Base-by-base conservation (phyloP, 2,888 invertebrate species). In the Microplitis manilae region DNA sequence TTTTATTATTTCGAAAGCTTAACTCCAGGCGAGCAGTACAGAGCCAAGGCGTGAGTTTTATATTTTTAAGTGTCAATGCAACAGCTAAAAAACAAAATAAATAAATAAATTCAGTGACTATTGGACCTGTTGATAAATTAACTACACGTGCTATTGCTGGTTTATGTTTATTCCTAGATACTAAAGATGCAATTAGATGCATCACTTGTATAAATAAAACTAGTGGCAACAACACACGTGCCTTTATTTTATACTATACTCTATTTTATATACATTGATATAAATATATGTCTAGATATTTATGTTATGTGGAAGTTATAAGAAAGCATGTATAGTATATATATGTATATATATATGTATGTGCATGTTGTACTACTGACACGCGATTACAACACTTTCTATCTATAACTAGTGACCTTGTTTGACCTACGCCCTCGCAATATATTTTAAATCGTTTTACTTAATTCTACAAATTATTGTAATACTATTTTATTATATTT, bases 101-200 rank as follows among this genome's bases (percentile, higher is more conserved):
- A 50, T 13, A 50, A 50, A 50, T 50, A 50, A 50, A 30, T 30
- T 4, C 13, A 13, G 50, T 13, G 13, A 50, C 50, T 50, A 50
- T 13, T 50, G 50, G 50, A 50, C 50, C 50, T 50, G 50, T 50
- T 13, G 13, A 50, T 50, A 50, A 50, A 50, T 50, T 13, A 50
- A 50, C 4, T 50, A 50, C 50, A 50, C 50, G 50, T 50, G 50
- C 50, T 50, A 2, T 50, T 50, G 13, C 50, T 13, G 8, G 13
- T 50, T 13, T 50, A 50, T 8, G 50, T 41, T 9, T 9, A 41
- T 8, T 9, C 1, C 8, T 41, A 41, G 78, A 74, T 79, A 82
- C 30, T 82, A 83, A 83, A 84, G 82, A 84, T 81, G 85, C 86
- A 86, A 87, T 87, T 87, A 87, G 84, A 86, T 86, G 82, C 81